phyloP scores from a whole-genome alignment of 2,113 vertebrate genomes.

The Tragulus kanchil region DNA sequence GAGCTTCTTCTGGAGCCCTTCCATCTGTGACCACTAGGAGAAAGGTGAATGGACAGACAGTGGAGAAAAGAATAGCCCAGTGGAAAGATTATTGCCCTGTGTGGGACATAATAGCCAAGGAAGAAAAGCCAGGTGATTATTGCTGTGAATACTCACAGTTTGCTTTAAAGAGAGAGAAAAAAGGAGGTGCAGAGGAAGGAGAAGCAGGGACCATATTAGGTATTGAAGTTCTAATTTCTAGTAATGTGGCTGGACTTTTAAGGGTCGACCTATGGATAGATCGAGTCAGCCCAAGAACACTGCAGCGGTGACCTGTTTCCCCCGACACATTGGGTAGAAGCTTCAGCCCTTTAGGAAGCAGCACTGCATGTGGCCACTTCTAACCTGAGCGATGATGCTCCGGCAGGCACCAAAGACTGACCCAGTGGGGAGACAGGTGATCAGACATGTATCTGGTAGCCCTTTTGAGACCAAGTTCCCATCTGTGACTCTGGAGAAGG shows the following conservation, averaged over 20 bases:
- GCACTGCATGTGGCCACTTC: background rate
- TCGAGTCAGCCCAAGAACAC: background rate
- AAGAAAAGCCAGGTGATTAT: background rate
- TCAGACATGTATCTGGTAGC: accelerated
- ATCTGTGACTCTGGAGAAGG: background rate
- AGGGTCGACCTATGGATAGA: background rate
- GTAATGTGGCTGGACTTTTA: background rate
- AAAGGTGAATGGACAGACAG: background rate
- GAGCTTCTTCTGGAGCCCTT: background rate
- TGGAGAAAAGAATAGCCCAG: background rate
- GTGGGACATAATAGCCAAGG: background rate
- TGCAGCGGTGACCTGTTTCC: background rate
- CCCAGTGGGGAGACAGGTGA: background rate
- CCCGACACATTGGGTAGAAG: too few species aligned
- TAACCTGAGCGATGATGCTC: background rate
- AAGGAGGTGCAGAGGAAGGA: background rate
- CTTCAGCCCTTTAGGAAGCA: background rate
- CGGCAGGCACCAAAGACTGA: background rate
- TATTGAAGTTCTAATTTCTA: background rate
- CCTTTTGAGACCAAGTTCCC: background rate
- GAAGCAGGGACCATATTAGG: background rate
- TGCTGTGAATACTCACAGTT: background rate
- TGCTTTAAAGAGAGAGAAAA: background rate
- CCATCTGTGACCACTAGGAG: background rate
- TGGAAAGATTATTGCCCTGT: background rate